Base-by-base conservation (phyloP, 92 coral and sea anemone species). In the Epizoanthus fatuus region DNA sequence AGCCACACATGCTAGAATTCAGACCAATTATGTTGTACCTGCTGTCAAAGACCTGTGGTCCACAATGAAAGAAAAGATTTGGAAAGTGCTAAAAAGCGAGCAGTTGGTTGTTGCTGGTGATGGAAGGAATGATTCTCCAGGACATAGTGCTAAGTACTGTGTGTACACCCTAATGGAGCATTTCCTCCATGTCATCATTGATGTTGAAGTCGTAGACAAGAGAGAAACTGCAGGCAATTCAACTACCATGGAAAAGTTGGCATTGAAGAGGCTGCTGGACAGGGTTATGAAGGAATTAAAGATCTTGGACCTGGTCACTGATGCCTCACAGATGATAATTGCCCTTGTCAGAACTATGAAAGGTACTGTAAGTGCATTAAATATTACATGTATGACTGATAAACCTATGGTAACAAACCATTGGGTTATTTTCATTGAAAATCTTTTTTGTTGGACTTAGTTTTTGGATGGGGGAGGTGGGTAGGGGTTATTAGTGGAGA, bases 111-210 rank as follows among this genome's bases (percentile, higher is more conserved):
- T 29, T 29, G 35, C 35, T 79, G 86, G 90, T 29, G 93, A 85
- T 79, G 90, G 87, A 4, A 20, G 85, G 12, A 86, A 70, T 73
- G 79, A 90, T 66, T 90, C 87, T 25, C 90, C 90, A 37, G 93
- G 93, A 3, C 76, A 53, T 59, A 80, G 84, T 86, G 90, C 93
- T 3, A 90, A 90, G 35, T 90, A 72, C 49, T 90, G 93, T 90
- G 35, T 29, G 35, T 29, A 29, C 35, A 29, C 35, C 35, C 35
- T 86, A 12, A 90, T 90, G 88, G 93, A 90, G 19, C 90, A 86
- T 25, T 80, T 51, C 19, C 63, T 86, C 9, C 62, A 78, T 71
- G 83, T 90, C 3, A 76, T 90, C 3, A 51, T 90, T 20, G 93
- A 86, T 63, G 11, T 90, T 14, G 90, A 90, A 25, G 84, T 91